Evolutionary conservation across 2,888 invertebrate genomes (phyloP), one percentile per base, ranked within the genome.

Genomic region (Idaea straminata): DNA sequence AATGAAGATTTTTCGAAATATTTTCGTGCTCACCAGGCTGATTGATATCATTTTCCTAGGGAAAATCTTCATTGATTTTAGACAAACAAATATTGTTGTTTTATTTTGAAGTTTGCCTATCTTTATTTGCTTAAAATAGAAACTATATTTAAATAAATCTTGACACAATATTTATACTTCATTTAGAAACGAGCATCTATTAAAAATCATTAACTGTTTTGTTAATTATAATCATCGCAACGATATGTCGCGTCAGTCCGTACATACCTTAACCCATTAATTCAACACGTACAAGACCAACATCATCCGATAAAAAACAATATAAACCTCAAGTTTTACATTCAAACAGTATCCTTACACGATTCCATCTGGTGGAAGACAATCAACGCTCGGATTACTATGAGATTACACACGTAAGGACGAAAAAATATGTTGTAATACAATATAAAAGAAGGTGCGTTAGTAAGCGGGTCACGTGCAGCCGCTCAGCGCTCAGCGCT

Each of bases 361-460:
- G 66, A 72, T 73, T 72, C 64, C 69, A 67, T 66, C 69, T 67
- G 65, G 66, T 70, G 70, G 47, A 60, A 72, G 71, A 72, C 73
- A 74, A 74, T 74, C 73, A 72, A 72, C 73, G 69, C 69, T 66
- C 65, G 71, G 73, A 74, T 74, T 71, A 74, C 72, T 69, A 68
- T 71, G 73, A 72, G 72, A 72, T 74, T 74, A 74, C 73, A 71
- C 72, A 72, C 73, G 73, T 73, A 68, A 72, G 70, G 69, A 68
- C 70, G 68, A 71, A 73, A 70, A 72, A 74, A 75, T 74, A 75
- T 75, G 75, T 74, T 73, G 73, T 75, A 74, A 76, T 78, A 76
- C 74, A 72, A 74, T 70, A 73, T 75, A 76, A 77, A 75, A 13
- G 47, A 47, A 61, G 67, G 68, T 64, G 71, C 68, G 70, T 75